Percentiles rank a stretch among this genome's conserved stretches.
These are phyloP conservation scores for Hemistola chrysoprasaria DNA, from an alignment of 2,888 invertebrate genomes.

Conservation along the genomic window DNA sequence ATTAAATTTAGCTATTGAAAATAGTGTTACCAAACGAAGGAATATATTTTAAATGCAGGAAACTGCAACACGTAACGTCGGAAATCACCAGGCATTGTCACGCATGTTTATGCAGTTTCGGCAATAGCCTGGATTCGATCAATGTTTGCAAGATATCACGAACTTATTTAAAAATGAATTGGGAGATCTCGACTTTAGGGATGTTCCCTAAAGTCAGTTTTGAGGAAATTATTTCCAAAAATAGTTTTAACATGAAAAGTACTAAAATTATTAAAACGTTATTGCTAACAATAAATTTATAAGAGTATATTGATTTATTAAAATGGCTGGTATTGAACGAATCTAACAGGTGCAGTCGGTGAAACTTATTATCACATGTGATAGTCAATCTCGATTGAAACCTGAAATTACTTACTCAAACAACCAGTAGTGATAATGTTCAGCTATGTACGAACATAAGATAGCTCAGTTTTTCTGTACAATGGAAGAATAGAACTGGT, in stretches of 20 bases:
- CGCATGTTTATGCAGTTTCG: slow-evolving; percentile 54
- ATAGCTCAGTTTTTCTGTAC: slow-evolving; percentile 1
- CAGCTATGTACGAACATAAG: slow-evolving; percentile 15
- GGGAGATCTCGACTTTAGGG: too few species aligned
- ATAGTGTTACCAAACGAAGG: slow-evolving; percentile 7
- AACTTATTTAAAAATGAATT: too few species aligned
- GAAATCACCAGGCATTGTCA: slow-evolving; percentile 53
- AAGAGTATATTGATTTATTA: too few species aligned
- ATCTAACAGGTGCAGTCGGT: too few species aligned
- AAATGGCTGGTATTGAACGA: too few species aligned
- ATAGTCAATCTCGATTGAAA: background rate
- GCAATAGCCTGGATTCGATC: slow-evolving; percentile 32
- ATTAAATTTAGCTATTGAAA: too few species aligned
- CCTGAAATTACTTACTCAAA: slow-evolving; percentile 4
- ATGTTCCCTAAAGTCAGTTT: too few species aligned
- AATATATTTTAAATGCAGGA: slow-evolving; percentile 43
- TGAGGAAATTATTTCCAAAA: too few species aligned
- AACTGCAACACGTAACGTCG: slow-evolving; percentile 41
- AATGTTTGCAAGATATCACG: slow-evolving; percentile 17
- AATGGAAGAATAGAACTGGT: slow-evolving; percentile 39
- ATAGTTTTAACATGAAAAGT: too few species aligned
- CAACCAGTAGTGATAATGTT: slow-evolving; percentile 8
- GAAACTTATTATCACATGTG: background rate
- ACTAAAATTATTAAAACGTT: too few species aligned
- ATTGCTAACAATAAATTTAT: too few species aligned